Conservation (phyloP, 2,888 invertebrate genomes). For the Trypoxylon attenuatum region DNA sequence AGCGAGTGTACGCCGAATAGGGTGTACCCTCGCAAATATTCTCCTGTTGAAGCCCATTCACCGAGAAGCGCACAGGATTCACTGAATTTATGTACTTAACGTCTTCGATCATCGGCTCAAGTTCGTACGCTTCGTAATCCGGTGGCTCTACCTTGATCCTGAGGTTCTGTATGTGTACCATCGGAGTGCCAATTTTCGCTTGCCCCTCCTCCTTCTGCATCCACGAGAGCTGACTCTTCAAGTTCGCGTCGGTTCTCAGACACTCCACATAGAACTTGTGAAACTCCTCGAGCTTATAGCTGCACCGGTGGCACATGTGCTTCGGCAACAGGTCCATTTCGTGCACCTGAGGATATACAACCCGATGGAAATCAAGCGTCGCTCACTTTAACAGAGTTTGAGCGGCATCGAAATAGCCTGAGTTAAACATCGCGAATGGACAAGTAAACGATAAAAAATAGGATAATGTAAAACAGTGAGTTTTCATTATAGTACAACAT, state of each 20-base stretch:
- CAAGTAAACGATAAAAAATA: neutral
- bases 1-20: slow-evolving; percentile 48
- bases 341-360: slow-evolving; percentile 61
- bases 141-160: slow-evolving; percentile 66
- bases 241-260: slow-evolving; percentile 62
- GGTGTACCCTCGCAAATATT: slow-evolving; percentile 28
- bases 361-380: too few relatives aligned
- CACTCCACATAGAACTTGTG: slow-evolving; percentile 69
- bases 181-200: slow-evolving; percentile 58
- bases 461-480: too few relatives aligned
- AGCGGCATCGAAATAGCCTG: too few relatives aligned
- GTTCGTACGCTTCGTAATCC: slow-evolving; percentile 52
- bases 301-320: slow-evolving; percentile 70
- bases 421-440: slow-evolving; percentile 1
- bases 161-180: slow-evolving; percentile 68
- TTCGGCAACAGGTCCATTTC: slow-evolving; percentile 71
- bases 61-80: slow-evolving; percentile 34
- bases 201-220: slow-evolving; percentile 61
- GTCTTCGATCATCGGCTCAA: slow-evolving; percentile 43
- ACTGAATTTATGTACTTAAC: slow-evolving; percentile 47
- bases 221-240: slow-evolving; percentile 70
- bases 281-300: slow-evolving; percentile 69
- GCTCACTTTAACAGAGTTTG: too few relatives aligned
- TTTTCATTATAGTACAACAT: too few relatives aligned
- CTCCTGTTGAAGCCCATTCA: slow-evolving; percentile 14